Base-by-base conservation (phyloP, 2,888 invertebrate genomes). In the Pharmacophagus antenor region DNA sequence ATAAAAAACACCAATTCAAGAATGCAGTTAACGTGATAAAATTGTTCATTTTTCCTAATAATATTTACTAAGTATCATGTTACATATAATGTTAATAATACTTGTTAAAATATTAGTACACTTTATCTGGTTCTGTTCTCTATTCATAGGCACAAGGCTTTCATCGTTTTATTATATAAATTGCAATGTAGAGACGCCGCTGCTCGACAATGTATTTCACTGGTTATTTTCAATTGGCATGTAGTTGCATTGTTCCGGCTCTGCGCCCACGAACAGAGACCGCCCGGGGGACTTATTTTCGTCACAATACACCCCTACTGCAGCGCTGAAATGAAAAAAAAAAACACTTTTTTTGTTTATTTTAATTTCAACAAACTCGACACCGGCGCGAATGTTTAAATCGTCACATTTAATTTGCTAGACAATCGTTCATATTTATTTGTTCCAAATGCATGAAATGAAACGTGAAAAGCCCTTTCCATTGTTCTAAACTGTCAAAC, bases 231-330 rank as follows among this genome's bases (percentile, higher is more conserved):
- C 58, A 59, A 59, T 59, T 54, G 58, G 42, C 23, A 42, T 42
- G 27, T 25, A 54, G 58, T 48, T 59, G 58, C 58, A 59, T 48
- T 53, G 47, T 52, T 48, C 57, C 53, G 54, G 54, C 48, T 42
- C 42, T 54, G 42, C 49, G 27, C 53, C 31, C 51, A 15, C 42
- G 54, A 49, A 59, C 21, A 49, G 17, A 48, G 53, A 27, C 48
- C 48, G 58, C 58, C 54, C 58, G 22, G 41, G 54, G 58, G 58
- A 54, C 58, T 54, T 59, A 54, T 59, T 59, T 58, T 49, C 42
- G 49, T 48, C 27, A 59, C 58, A 59, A 59, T 54, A 59, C 58
- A 37, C 23, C 20, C 49, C 54, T 49, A 25, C 42, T 42, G 44
- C 42, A 49, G 21, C 17, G 48, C n/a, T 49, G 49, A 42, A 59